Evolutionary conservation across 2,797 vertebrate species (phyloP).

Genomic region (Epinephelus malabaricus): DNA sequence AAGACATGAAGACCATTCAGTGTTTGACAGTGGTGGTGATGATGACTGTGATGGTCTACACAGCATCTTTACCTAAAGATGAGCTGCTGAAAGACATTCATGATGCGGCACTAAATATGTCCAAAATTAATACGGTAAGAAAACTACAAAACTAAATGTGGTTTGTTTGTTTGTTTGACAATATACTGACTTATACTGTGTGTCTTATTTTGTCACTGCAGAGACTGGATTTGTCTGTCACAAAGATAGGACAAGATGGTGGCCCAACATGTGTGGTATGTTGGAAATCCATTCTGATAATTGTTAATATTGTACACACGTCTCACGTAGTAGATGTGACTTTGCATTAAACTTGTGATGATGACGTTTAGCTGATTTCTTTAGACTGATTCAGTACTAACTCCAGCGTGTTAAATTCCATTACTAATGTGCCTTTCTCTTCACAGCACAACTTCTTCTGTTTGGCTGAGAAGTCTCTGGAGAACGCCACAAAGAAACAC

Average conservation of each 20-base stretch:
- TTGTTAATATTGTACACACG: not conserved
- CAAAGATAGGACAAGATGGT: rapidly evolving
- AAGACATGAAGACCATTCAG: slow-evolving; percentile 64
- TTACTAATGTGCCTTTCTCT: slow-evolving; percentile 24
- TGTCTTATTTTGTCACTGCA: slow-evolving; percentile 21
- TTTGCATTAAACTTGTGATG: not conserved
- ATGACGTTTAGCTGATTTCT: not conserved
- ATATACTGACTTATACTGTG: slow-evolving; percentile 19
- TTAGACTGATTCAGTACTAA: not conserved
- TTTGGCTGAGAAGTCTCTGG: slow-evolving; percentile 30
- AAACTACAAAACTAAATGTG: not conserved
- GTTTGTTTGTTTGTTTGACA: not conserved
- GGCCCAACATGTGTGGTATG: rapidly evolving
- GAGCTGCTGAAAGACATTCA: rapidly evolving
- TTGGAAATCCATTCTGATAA: slow-evolving; percentile 2
- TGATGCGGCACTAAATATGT: rapidly evolving
- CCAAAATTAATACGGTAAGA: rapidly evolving
- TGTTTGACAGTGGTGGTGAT: slow-evolving; percentile 21
- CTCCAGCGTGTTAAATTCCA: not conserved
- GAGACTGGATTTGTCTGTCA: not conserved
- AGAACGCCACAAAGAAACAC: rapidly evolving
- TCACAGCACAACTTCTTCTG: not conserved
- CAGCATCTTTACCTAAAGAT: not conserved
- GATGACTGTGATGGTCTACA: not conserved
- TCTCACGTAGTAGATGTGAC: not conserved